phyloP scores from a whole-genome alignment of 2,113 vertebrate genomes.

The Falcunculus frontatus region DNA sequence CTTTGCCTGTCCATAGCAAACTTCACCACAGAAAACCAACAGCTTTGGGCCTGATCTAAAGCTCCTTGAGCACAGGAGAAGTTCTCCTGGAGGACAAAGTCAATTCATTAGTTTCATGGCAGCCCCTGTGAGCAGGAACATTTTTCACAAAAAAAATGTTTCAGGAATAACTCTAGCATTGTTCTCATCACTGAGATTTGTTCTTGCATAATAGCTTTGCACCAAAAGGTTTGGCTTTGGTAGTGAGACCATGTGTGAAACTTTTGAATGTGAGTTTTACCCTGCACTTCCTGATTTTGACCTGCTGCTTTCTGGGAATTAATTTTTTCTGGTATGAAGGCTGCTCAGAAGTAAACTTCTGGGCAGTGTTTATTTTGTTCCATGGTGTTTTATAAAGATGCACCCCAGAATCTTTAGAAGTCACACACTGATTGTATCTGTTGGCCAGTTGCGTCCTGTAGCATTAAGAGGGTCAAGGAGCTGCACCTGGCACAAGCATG shows the following conservation, averaged over 20 bases:
- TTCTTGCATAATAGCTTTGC: not conserved
- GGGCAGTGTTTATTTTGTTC: not conserved
- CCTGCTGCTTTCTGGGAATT: not conserved
- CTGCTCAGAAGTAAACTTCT: not conserved
- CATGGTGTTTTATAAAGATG: not conserved
- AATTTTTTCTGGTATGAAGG: not conserved
- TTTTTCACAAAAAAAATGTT: not conserved
- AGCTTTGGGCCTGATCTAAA: not conserved
- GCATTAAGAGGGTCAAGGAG: not conserved
- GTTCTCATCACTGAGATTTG: not conserved
- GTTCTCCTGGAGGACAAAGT: not conserved
- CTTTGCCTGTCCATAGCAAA: not conserved
- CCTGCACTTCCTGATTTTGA: not conserved
- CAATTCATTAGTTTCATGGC: not conserved
- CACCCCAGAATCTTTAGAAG: not conserved
- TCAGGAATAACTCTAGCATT: not conserved
- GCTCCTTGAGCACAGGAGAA: not conserved
- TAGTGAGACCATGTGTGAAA: not conserved
- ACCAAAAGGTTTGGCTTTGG: not conserved
- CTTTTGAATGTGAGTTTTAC: not conserved
- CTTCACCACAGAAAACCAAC: not conserved
- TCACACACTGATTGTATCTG: accelerated
- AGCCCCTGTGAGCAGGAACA: not conserved
- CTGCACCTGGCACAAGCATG: not conserved
- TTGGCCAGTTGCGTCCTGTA: not conserved